Base-by-base conservation (phyloP, 2,888 invertebrate genomes). In the Drosophila aldrichi region DNA sequence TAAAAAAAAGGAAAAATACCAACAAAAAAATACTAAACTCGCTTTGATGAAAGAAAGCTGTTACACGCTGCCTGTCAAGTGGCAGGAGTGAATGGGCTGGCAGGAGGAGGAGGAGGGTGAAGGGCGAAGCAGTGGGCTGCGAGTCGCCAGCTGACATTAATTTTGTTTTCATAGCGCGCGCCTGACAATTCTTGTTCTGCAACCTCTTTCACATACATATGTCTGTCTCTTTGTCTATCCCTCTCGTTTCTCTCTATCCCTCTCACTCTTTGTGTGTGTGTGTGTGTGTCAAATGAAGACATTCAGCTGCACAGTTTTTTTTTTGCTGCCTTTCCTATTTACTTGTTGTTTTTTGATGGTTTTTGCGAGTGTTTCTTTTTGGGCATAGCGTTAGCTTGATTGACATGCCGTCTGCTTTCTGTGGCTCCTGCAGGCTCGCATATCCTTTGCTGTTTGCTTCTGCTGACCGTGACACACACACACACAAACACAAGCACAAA, bases 151-250 rank as follows among this genome's bases (percentile, higher is more conserved):
- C 87, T 85, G 81, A 81, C 85, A 86, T 85, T 87, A 86, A 86
- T 86, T 87, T 85, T 81, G 85, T 87, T 85, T 85, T 87, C 85
- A 85, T 85, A 82, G 82, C 79, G 70, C 59, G 63, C 62, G 66
- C 62, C 76, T 58, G 54, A 49, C 59, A 65, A 56, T 63, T 62
- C 55, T 25, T 25, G 46, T 34, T 41, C 22, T 54, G 54, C 40
- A 49, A 58, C 57, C 71, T 44, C 54, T 61, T 66, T 58, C 55
- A 61, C 40, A 41, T 57, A 61, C 40, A 41, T 57, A 29, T 52
- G 16, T 22, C 18, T 29, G 34, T 46, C 40, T 44, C 54, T 49
- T 22, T 14, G 38, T 36, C 38, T 40, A 46, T 51, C 29, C 51
- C 34, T 56, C 14, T 25, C 38, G 3, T 29, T 8, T 56, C 12